Evolutionary conservation across 1,140 invertebrate genomes (phyloP).

Genomic region (Pantala flavescens): DNA sequence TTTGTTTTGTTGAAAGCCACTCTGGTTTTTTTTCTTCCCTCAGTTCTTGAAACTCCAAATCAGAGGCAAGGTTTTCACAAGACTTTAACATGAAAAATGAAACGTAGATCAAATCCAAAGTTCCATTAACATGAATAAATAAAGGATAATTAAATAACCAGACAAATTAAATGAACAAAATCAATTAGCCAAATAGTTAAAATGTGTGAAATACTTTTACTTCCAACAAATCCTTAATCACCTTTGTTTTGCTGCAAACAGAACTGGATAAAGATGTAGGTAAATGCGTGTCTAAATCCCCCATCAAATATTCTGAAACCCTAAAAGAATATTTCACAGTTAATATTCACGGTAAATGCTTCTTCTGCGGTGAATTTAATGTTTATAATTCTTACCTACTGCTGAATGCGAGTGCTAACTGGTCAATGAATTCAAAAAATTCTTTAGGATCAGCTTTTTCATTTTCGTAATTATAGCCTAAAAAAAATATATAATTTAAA

Average conservation of each 20-base stretch:
- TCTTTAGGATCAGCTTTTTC: conserved; percentile 31
- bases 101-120: background rate
- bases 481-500: conserved; percentile 13
- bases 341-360: background rate
- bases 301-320: conserved; percentile 46
- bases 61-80: conserved; percentile 30
- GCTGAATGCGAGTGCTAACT: conserved; percentile 42
- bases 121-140: too few species aligned
- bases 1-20: conserved; percentile 21
- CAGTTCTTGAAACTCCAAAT: conserved; percentile 23
- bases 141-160: too few species aligned
- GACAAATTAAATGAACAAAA: too few species aligned
- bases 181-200: too few species aligned
- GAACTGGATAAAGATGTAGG: conserved; percentile 24
- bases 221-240: conserved; percentile 19
- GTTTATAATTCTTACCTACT: conserved; percentile 34
- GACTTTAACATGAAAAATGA: conserved; percentile 26
- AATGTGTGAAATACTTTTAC: too few species aligned
- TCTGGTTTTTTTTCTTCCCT: conserved; percentile 21
- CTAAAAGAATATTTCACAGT: conserved; percentile 28
- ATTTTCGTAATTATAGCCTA: conserved; percentile 38
- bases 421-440: conserved; percentile 43
- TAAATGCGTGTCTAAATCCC: conserved; percentile 36
- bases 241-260: conserved; percentile 31
- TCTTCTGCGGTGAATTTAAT: background rate